Base-by-base conservation (phyloP, 2,113 vertebrate genomes). In the Nibea albiflora region DNA sequence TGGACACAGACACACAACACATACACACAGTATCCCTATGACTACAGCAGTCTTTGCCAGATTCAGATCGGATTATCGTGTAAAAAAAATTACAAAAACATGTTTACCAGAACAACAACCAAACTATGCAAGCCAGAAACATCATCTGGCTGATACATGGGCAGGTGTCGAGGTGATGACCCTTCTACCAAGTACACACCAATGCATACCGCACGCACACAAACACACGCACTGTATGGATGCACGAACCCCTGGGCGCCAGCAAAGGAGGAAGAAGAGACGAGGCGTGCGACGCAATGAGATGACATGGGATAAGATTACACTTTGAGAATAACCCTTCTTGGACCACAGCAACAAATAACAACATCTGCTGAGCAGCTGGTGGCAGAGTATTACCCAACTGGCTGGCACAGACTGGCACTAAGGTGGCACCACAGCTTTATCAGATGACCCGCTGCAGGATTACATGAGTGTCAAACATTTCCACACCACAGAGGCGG, bases 321-420 rank as follows among this genome's bases (percentile, higher is more conserved):
- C 68, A 87, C 31, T 61, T 75, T 5, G 20, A 70, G 44, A 86
- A 85, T 91, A 85, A 90, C 88, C 90, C 88, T 85, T 93, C 88
- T 71, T 83, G 88, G 76, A 81, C 72, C 20, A 60, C 80, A 89
- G 81, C 71, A 62, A 89, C 84, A 90, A 91, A 93, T 78, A 95
- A 93, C 90, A 95, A 94, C 94, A 95, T 95, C 95, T 95, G 94
- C 80, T 93, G 88, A 90, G 92, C 94, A 94, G 94, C 94, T 95
- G 95, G 91, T 91, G 83, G 74, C 64, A 70, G 74, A 83, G 89
- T 90, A 91, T 92, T 92, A 92, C 86, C 92, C 92, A 83, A 89
- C 89, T 84, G 92, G 90, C 85, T 90, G 84, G 80, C 92, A 90
- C 93, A 90, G 93, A 85, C 91, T 90, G 94, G 71, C 76, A 81